Conservation (phyloP, 2,797 vertebrate genomes). For the Thaleichthys pacificus region DNA sequence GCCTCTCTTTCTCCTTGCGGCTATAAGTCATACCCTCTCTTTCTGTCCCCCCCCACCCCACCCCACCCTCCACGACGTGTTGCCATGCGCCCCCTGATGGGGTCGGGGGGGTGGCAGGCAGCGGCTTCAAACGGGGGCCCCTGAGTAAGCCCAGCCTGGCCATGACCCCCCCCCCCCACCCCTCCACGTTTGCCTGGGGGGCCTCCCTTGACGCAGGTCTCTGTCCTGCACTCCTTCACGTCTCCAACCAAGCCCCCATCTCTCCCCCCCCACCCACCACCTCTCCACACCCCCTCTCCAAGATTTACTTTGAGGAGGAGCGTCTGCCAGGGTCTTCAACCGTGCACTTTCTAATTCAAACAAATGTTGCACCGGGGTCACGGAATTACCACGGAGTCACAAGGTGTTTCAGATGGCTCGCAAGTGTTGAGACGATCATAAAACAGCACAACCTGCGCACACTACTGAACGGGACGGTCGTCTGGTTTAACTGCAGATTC, state of each 20-base stretch:
- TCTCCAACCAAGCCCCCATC: slow-evolving; percentile 65
- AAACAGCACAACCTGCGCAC: not conserved
- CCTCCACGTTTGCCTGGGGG: not conserved
- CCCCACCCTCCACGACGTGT: slow-evolving; percentile 49
- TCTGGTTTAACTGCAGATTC: not conserved
- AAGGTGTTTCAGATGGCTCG: slow-evolving; percentile 76
- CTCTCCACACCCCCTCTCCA: slow-evolving; percentile 33
- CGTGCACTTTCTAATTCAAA: slow-evolving; percentile 81
- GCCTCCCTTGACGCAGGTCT: slow-evolving; percentile 46
- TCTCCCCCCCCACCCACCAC: slow-evolving; percentile 24
- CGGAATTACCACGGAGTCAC: slow-evolving; percentile 66
- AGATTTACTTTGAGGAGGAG: slow-evolving; percentile 74
- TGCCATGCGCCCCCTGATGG: slow-evolving; percentile 69
- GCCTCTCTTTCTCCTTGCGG: slow-evolving; percentile 58
- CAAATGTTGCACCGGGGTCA: slow-evolving; percentile 69
- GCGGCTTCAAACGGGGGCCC: slow-evolving; percentile 52
- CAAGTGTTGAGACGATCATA: slow-evolving; percentile 67
- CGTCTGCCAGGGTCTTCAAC: slow-evolving; percentile 72
- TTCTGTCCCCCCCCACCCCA: slow-evolving; percentile 55
- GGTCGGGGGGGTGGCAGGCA: slow-evolving; percentile 3
- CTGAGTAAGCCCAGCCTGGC: slow-evolving; percentile 67
- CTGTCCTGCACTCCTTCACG: slow-evolving; percentile 72
- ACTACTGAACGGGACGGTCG: not conserved
- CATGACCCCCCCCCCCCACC: slow-evolving; percentile 1
- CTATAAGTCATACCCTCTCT: slow-evolving; percentile 76